These are phyloP conservation scores for Boulengeromyrus knoepffleri DNA, from an alignment of 2,113 vertebrate genomes.

Conservation along the genomic window DNA sequence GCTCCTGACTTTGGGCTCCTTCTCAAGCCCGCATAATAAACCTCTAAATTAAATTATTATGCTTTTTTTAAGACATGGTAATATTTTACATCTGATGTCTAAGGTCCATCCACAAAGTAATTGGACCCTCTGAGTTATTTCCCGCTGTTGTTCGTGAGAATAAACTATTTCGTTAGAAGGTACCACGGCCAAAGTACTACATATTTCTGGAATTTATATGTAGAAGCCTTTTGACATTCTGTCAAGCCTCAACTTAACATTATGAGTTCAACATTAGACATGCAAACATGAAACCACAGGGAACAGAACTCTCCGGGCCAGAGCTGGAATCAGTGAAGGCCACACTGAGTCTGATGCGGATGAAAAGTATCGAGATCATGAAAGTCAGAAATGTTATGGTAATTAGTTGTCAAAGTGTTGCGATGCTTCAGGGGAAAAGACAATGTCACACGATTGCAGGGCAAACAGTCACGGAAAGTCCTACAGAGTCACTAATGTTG, in stretches of 20 bases:
- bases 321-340: not conserved
- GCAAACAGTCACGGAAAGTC: not conserved
- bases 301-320: not conserved
- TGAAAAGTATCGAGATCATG: not conserved
- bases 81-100: not conserved
- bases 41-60: not conserved
- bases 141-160: not conserved
- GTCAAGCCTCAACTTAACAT: not conserved
- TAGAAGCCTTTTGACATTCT: not conserved
- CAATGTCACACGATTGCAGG: not conserved
- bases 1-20: not conserved
- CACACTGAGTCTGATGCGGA: not conserved
- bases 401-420: not conserved
- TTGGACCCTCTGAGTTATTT: not conserved
- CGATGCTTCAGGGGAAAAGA: not conserved
- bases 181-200: not conserved
- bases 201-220: not conserved
- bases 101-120: slow-evolving; percentile 1
- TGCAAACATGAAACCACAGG: not conserved
- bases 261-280: not conserved
- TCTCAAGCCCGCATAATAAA: not conserved
- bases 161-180: not conserved
- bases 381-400: not conserved
- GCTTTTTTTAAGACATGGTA: not conserved
- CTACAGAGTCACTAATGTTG: not conserved